Evolutionary conservation across 2,888 invertebrate genomes (phyloP).

Genomic region (Aleiodes alternator): DNA sequence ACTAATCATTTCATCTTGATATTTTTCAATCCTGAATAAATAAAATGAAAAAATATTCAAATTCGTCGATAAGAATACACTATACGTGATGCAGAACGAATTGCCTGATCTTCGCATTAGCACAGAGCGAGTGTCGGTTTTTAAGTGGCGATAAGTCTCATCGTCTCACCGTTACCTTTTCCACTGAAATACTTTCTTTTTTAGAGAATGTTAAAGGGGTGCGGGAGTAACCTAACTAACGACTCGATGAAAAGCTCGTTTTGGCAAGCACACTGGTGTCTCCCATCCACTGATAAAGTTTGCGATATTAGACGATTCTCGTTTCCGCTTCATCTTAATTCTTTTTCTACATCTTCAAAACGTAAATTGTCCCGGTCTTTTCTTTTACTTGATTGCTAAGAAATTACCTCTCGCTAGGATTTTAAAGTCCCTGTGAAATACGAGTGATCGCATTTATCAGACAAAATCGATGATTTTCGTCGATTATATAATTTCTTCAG

Average conservation of each 20-base stretch:
- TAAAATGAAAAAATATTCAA: conserved; percentile 39
- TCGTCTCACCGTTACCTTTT: conserved; percentile 39
- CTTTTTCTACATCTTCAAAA: conserved; percentile 21
- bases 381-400: conserved; percentile 68
- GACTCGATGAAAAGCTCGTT: conserved; percentile 75
- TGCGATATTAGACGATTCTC: conserved; percentile 59
- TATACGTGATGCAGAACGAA: conserved; percentile 37
- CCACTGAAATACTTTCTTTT: neutral
- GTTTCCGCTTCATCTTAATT: conserved; percentile 20
- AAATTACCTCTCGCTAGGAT: conserved; percentile 64
- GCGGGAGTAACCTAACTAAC: conserved; percentile 66
- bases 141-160: conserved; percentile 56
- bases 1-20: neutral
- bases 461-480: neutral
- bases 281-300: conserved; percentile 55
- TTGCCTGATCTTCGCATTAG: conserved; percentile 53
- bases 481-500: neutral
- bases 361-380: conserved; percentile 58
- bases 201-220: conserved; percentile 33
- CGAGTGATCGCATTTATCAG: conserved; percentile 48
- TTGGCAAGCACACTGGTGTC: conserved; percentile 48
- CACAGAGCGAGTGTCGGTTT: conserved; percentile 44
- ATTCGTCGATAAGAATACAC: conserved; percentile 10
- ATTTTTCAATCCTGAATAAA: neutral
- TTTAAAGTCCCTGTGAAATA: conserved; percentile 56